Conservation (phyloP, 2,797 vertebrate genomes). For the Poecilia velifera region DNA sequence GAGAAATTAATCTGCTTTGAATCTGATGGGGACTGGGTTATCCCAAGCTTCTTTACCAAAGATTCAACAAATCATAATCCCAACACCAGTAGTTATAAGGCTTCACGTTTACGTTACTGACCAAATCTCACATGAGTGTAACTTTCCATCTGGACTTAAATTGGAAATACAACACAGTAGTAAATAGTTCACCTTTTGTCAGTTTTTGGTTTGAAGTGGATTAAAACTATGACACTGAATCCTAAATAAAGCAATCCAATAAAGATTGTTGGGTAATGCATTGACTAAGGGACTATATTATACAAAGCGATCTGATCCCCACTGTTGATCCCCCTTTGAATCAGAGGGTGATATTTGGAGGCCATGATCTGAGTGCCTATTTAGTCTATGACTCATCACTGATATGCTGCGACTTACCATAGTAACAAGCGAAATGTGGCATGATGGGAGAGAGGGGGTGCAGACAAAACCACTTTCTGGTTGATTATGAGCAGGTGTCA, state of each 20-base stretch:
- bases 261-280: slow-evolving; percentile 3
- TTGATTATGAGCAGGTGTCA: slow-evolving; percentile 5
- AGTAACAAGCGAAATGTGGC: slow-evolving; percentile 31
- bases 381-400: slow-evolving; percentile 38
- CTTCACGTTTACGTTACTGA: background rate
- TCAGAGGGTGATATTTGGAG: slow-evolving; percentile 18
- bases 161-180: background rate
- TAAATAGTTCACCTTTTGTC: background rate
- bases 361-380: slow-evolving; percentile 11
- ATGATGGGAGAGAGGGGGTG: background rate
- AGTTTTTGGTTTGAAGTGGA: background rate
- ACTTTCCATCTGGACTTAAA: slow-evolving; percentile 21
- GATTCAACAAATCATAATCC: slow-evolving; percentile 44
- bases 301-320: slow-evolving; percentile 9
- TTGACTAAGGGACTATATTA: slow-evolving; percentile 10
- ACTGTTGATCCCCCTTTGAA: background rate
- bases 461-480: background rate
- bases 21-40: slow-evolving; percentile 33
- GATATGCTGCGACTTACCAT: slow-evolving; percentile 17
- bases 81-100: slow-evolving; percentile 23
- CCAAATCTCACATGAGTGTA: slow-evolving; percentile 20
- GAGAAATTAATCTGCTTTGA: slow-evolving; percentile 53
- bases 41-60: slow-evolving; percentile 21
- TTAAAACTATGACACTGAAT: background rate
- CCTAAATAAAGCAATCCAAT: background rate